Evolutionary conservation across 2,888 invertebrate species (phyloP).

Genomic region (Sisyra nigra): DNA sequence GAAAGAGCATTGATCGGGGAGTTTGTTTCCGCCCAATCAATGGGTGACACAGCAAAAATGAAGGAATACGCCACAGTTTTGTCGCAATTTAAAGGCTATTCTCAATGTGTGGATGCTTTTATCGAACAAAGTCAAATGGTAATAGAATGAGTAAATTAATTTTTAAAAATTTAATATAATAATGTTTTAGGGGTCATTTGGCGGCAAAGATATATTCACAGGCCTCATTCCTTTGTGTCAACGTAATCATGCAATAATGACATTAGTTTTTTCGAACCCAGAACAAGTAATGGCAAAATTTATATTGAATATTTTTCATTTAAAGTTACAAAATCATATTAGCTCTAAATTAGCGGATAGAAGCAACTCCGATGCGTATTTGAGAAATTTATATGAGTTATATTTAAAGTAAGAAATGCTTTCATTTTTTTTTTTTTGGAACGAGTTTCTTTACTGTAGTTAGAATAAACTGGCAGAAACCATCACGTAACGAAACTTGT

Average conservation of each 20-base stretch:
- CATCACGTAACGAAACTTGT: too few relatives aligned
- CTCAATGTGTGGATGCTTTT: constrained; percentile 90
- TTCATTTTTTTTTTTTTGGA: constrained; percentile 5
- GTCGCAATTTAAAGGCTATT: constrained; percentile 92
- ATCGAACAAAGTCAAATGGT: constrained; percentile 93
- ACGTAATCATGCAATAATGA: constrained; percentile 67
- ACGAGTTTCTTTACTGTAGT: background rate
- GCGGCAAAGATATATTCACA: constrained; percentile 78
- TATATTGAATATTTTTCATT: constrained; percentile 86
- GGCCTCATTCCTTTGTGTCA: constrained; percentile 81
- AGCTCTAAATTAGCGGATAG: constrained; percentile 62
- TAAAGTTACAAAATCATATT: constrained; percentile 76
- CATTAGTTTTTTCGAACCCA: constrained; percentile 85
- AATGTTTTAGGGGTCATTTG: constrained; percentile 53
- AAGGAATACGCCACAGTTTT: constrained; percentile 82
- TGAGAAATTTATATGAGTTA: constrained; percentile 74
- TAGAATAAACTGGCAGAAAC: background rate
- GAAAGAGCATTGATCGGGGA: constrained; percentile 84
- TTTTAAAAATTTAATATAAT: background rate
- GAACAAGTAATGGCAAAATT: constrained; percentile 97
- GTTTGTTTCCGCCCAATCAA: constrained; percentile 78
- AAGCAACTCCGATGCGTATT: constrained; percentile 72
- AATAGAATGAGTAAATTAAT: constrained; percentile 19
- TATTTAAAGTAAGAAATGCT: constrained; percentile 66
- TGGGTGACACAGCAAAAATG: constrained; percentile 76